phyloP scores from a whole-genome alignment of 2,797 vertebrate species.

The Periophthalmus magnuspinnatus region DNA sequence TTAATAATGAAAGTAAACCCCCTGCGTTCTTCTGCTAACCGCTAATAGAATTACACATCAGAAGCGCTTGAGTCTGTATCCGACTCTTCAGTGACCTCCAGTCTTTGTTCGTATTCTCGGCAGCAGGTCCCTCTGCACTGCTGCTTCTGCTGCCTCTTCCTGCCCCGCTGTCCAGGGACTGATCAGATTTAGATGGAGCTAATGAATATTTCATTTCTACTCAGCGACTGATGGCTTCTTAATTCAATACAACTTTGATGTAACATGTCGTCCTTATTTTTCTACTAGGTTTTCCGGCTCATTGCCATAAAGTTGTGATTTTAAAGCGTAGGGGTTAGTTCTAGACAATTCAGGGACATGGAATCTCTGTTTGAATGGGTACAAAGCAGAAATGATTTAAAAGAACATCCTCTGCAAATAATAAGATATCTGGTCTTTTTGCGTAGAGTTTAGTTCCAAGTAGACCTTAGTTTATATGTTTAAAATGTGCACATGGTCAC shows the following conservation, averaged over 20 bases:
- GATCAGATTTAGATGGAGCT: conserved; percentile 77
- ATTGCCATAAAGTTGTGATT: background rate
- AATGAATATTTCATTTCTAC: conserved; percentile 75
- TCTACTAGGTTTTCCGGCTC: background rate
- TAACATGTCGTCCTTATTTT: conserved; percentile 45
- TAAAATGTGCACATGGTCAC: too few relatives aligned
- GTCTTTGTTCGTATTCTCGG: conserved; percentile 68
- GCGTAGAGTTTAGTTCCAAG: background rate
- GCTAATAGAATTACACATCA: conserved; percentile 73
- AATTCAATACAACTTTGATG: conserved; percentile 64
- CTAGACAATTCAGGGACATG: background rate
- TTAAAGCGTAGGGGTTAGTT: background rate
- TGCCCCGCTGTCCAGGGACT: conserved; percentile 43
- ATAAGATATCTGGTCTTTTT: background rate
- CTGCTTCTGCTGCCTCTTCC: conserved; percentile 35
- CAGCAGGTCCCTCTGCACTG: conserved; percentile 48
- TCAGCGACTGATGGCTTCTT: conserved; percentile 69
- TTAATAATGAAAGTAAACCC: conserved; percentile 52
- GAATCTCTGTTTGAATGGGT: background rate
- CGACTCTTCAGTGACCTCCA: conserved; percentile 65
- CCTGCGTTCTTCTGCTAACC: conserved; percentile 44
- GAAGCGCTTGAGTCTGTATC: conserved; percentile 53
- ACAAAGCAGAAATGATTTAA: background rate
- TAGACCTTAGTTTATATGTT: background rate
- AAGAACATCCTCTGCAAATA: background rate